Conservation (phyloP, 2,113 vertebrate species). For the Aptenodytes patagonicus region DNA sequence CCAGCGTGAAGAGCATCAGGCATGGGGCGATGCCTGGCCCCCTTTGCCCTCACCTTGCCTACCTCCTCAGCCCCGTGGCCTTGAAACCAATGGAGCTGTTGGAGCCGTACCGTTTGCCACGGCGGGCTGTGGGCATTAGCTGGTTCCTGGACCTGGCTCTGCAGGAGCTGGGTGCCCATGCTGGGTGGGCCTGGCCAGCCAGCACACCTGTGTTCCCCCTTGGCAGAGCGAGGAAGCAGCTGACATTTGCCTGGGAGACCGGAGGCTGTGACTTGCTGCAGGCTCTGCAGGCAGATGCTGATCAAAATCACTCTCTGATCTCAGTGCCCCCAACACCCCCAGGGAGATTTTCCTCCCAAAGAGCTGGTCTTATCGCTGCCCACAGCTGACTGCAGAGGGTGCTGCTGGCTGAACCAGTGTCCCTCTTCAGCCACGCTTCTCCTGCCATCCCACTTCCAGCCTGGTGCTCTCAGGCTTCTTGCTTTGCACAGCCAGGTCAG, state of each 20-base stretch:
- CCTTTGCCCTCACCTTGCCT: accelerated
- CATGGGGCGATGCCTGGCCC: background rate
- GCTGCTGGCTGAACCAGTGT: background rate
- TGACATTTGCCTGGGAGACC: background rate
- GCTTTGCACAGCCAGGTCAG: background rate
- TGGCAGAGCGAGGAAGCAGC: background rate
- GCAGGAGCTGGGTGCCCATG: background rate
- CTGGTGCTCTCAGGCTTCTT: background rate
- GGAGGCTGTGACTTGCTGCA: background rate
- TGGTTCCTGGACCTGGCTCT: background rate
- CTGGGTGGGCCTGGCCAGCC: no score
- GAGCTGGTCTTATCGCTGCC: background rate
- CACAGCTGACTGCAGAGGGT: background rate
- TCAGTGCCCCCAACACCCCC: background rate
- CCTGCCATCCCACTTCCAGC: background rate
- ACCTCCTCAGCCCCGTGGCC: background rate
- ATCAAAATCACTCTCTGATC: background rate
- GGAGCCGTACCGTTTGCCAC: accelerated
- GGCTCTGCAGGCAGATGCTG: background rate
- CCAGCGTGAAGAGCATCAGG: background rate
- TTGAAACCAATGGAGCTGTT: background rate
- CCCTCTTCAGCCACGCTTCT: background rate
- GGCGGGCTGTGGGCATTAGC: background rate
- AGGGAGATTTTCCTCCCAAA: background rate
- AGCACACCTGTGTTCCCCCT: no score